Conservation (phyloP, 1,140 invertebrate species). For the Acromyrmex heyeri region DNA sequence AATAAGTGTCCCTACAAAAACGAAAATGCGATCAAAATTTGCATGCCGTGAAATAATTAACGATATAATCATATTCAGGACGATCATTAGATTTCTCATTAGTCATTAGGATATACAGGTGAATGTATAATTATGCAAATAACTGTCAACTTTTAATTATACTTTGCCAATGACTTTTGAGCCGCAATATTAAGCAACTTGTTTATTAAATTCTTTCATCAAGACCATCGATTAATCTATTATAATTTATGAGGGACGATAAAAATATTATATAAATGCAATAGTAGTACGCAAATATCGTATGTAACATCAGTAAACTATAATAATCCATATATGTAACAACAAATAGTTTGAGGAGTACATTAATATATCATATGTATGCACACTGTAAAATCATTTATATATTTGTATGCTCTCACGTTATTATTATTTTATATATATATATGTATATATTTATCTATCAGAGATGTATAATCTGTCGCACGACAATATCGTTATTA, state of each 20-base stretch:
- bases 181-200: neutral
- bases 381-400: neutral
- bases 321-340: neutral
- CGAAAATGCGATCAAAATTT: neutral
- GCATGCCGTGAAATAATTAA: neutral
- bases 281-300: neutral
- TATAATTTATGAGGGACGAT: neutral
- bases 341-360: neutral
- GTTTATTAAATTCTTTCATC: neutral
- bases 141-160: neutral
- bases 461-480: neutral
- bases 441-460: neutral
- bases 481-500: conserved; percentile 79
- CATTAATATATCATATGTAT: neutral
- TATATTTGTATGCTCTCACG: neutral
- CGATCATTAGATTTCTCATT: conserved; percentile 14
- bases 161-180: neutral
- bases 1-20: neutral
- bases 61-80: neutral
- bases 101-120: neutral
- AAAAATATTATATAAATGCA: conserved; percentile 9
- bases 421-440: neutral
- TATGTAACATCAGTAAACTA: neutral
- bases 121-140: conserved; percentile 40
- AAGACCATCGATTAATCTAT: neutral